phyloP scores from a whole-genome alignment of 2,888 invertebrate species.

The Atherix ibis region DNA sequence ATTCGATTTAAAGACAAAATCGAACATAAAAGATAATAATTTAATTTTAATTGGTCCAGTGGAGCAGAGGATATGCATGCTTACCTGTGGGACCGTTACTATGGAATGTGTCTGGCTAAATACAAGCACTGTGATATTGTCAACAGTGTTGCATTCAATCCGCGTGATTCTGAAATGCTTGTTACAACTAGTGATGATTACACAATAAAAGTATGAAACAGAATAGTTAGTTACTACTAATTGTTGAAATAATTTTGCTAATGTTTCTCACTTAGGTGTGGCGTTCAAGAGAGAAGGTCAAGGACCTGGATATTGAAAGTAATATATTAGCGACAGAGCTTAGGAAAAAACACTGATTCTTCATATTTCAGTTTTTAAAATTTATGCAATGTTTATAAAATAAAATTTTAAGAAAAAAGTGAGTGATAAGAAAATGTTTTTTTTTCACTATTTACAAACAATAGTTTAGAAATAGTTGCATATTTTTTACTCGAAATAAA shows the following conservation, averaged over 20 bases:
- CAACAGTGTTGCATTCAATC: conserved; percentile 74
- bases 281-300: conserved; percentile 9
- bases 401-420: too few relatives aligned
- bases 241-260: background rate
- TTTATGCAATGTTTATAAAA: too few relatives aligned
- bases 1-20: too few relatives aligned
- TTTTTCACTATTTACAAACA: too few relatives aligned
- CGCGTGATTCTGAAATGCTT: conserved; percentile 61
- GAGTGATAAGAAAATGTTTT: too few relatives aligned
- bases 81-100: conserved; percentile 73
- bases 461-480: too few relatives aligned
- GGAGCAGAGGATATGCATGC: conserved; percentile 73
- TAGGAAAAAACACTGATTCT: conserved; percentile 5
- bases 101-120: conserved; percentile 58
- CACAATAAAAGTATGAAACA: conserved; percentile 46
- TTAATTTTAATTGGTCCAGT: conserved; percentile 34
- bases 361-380: too few relatives aligned
- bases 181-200: conserved; percentile 72
- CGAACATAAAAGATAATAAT: conserved; percentile 3
- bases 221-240: too few relatives aligned
- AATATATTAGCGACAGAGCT: conserved; percentile 1
- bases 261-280: conserved; percentile 5
- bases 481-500: too few relatives aligned
- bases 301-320: background rate
- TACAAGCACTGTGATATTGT: conserved; percentile 66